Base-by-base conservation (phyloP, 1,140 invertebrate species). In the Nasonia longicornis region DNA sequence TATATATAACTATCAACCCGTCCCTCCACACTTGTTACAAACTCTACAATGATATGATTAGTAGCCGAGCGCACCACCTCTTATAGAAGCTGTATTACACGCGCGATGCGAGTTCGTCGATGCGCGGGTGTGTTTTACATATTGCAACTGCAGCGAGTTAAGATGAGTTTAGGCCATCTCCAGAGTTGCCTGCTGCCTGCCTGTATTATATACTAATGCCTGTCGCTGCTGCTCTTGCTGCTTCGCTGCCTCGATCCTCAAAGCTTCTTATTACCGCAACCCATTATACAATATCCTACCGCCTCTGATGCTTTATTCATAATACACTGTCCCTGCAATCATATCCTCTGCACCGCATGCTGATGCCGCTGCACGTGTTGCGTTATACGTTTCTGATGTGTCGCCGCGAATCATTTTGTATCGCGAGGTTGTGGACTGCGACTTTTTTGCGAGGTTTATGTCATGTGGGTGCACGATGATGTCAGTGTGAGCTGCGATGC, bases 111-210 rank as follows among this genome's bases (percentile, higher is more conserved):
- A 48, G 45, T 48, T 38, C 45, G 45, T 70, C 29, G 63, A 80
- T 31, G 35, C n/a, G 31, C 63, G 52, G 16, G 58, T 11, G 58
- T 58, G 73, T 35, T 42, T n/a, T 35, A n/a, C 4, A 42, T n/a
- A 42, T 71, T 63, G 63, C 67, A 20, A 77, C 75, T 72, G 20
- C 52, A 63, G 16, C 75, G n/a, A n/a, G 20, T 66, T 42, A 77
- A 72, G 31, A 82, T 63, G 45, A 79, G 84, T 88, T 89, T 90
- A 90, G 89, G 89, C 90, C 90, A 91, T 91, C 90, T 91, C 90
- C 89, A 91, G 89, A 90, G 90, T 91, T 91, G 89, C 88, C 90
- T 89, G 89, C 89, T 88, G 89, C 86, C 83, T 87, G 69, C 69
- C 76, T n/a, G 79, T 73, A 26, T 79, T 73, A 22, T 80, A 69